A percentile compares a stretch with the other conserved stretches of the same genome.
Conservation (phyloP, 2,113 vertebrate genomes). For the Brienomyrus longianalis region DNA sequence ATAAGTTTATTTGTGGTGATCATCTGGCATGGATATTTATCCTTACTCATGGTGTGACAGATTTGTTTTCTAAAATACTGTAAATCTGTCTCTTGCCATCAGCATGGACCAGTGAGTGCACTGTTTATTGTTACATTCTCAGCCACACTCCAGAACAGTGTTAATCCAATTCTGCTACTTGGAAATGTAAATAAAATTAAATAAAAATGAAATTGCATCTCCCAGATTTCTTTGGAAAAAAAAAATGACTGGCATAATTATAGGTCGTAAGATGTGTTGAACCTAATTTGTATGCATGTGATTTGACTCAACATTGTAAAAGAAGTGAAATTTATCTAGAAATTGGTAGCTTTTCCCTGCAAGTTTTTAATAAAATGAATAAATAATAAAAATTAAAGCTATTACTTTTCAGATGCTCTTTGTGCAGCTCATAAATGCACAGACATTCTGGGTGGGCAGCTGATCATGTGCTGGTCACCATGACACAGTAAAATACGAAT, state of each 20-base stretch:
- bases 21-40: neutral
- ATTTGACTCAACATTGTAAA: neutral
- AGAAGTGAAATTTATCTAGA: neutral
- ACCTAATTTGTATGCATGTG: neutral
- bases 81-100: neutral
- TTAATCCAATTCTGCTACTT: neutral
- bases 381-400: neutral
- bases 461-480: neutral
- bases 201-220: neutral
- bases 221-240: neutral
- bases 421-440: neutral
- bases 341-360: neutral
- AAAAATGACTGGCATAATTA: neutral
- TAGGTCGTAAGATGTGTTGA: neutral
- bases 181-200: neutral
- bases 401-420: neutral
- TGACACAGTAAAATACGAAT: neutral
- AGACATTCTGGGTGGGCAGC: neutral
- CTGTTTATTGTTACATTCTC: neutral
- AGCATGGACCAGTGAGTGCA: neutral
- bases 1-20: neutral
- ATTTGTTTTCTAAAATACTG: neutral
- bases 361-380: neutral
- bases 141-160: neutral
- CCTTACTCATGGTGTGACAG: neutral